Evolutionary conservation across 2,888 invertebrate genomes (phyloP).

Genomic region (Mythimna ferrago): DNA sequence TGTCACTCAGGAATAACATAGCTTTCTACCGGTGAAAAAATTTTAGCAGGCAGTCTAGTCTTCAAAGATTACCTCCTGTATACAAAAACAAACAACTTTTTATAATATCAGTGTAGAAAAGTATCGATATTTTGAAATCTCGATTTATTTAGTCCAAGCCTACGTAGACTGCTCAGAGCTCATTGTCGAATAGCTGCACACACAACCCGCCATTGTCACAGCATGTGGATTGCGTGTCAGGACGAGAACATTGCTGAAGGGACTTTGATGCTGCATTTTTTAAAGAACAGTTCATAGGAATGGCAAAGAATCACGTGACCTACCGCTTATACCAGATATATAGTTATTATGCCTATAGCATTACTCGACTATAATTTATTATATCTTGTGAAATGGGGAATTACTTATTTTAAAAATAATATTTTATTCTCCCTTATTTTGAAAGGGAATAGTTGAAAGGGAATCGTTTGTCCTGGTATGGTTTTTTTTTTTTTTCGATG

Average conservation of each 20-base stretch:
- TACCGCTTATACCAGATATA: neutral
- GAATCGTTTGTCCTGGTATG: too few relatives aligned
- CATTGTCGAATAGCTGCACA: conserved; percentile 39
- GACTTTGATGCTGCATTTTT: conserved; percentile 11
- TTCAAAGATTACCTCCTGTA: too few relatives aligned
- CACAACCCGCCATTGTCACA: conserved; percentile 25
- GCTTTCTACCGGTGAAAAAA: too few relatives aligned
- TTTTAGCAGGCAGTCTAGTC: too few relatives aligned
- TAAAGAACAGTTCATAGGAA: neutral
- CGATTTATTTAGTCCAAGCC: neutral
- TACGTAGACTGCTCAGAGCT: conserved; percentile 5
- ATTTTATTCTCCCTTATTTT: too few relatives aligned
- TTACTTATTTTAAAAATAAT: neutral
- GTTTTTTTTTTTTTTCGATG: too few relatives aligned
- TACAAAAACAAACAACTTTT: too few relatives aligned
- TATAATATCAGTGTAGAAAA: neutral
- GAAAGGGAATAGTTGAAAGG: too few relatives aligned
- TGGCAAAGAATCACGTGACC: neutral
- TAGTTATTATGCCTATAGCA: neutral
- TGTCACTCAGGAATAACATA: too few relatives aligned
- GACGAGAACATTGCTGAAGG: neutral
- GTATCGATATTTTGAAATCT: conserved; percentile 1
- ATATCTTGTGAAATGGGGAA: neutral
- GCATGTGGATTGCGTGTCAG: conserved; percentile 27
- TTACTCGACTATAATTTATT: too few relatives aligned